A percentile compares a stretch with the other conserved stretches of the same genome.
Evolutionary conservation across 2,797 vertebrate species (phyloP).

Genomic region (Microctenopoma stevenorrisi): DNA sequence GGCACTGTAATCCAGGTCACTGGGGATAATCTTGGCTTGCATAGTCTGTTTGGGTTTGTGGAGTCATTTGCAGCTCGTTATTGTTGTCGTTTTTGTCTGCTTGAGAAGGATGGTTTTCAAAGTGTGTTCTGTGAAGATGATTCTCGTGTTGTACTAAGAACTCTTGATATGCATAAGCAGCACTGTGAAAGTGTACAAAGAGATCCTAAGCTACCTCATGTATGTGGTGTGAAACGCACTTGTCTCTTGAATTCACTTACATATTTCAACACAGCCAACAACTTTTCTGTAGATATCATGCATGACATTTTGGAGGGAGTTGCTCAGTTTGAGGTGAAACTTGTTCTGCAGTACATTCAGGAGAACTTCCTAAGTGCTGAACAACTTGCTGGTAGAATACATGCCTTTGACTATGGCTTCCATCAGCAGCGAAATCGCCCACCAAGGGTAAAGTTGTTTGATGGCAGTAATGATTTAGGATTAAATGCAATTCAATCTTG

Average conservation of each 20-base stretch:
- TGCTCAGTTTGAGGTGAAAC: conserved; percentile 31
- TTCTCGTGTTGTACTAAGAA: conserved; percentile 4
- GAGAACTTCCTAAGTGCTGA: background rate
- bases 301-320: conserved; percentile 45
- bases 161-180: background rate
- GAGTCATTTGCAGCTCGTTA: conserved; percentile 48
- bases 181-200: conserved; percentile 46
- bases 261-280: conserved; percentile 27
- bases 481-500: conserved; percentile 1
- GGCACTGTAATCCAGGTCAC: too few relatives aligned
- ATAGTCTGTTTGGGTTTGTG: conserved; percentile 40
- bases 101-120: conserved; percentile 35
- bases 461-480: background rate
- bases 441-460: background rate
- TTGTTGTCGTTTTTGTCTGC: conserved; percentile 46
- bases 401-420: background rate
- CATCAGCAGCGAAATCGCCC: background rate
- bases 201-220: conserved; percentile 31
- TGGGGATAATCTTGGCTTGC: conserved; percentile 24
- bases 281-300: conserved; percentile 17
- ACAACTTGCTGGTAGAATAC: background rate
- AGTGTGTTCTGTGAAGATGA: conserved; percentile 25
- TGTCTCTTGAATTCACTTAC: conserved; percentile 42
- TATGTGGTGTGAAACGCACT: conserved; percentile 33
- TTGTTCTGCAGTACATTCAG: conserved; percentile 16